phyloP scores from a whole-genome alignment of 2,113 vertebrate species.

The Ursus arctos region DNA sequence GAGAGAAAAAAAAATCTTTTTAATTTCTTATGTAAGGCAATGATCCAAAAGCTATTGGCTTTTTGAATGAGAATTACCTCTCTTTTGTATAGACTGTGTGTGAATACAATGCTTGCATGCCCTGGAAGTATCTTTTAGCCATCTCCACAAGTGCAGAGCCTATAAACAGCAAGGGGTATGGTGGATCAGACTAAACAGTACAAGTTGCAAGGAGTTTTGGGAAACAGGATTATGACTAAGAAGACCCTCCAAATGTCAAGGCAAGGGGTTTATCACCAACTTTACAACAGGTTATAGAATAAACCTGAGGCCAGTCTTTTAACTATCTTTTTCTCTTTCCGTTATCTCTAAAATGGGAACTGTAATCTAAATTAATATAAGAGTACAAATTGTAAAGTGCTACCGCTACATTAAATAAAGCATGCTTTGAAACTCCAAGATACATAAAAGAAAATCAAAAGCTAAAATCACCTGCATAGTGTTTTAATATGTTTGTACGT shows the following conservation, averaged over 20 bases:
- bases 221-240: not conserved
- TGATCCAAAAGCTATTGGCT: not conserved
- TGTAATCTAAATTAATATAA: conserved; percentile 25
- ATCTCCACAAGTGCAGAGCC: not conserved
- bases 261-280: not conserved
- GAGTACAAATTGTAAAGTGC: not conserved
- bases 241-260: not conserved
- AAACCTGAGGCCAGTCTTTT: not conserved
- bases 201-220: not conserved
- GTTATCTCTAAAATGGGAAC: not conserved
- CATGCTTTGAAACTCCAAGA: not conserved
- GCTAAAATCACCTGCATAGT: not conserved
- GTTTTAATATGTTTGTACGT: not conserved
- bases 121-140: not conserved
- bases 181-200: not conserved
- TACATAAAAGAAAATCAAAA: not conserved
- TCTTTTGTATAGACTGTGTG: not conserved
- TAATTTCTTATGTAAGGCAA: not conserved
- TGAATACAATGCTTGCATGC: not conserved
- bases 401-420: conserved; percentile 13
- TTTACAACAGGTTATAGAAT: not conserved
- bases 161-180: not conserved
- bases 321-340: not conserved
- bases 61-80: not conserved
- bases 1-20: not conserved